A percentile compares a stretch with the other conserved stretches of the same genome.
Evolutionary conservation across 2,113 vertebrate species (phyloP).

Genomic region (Thermophis baileyi): DNA sequence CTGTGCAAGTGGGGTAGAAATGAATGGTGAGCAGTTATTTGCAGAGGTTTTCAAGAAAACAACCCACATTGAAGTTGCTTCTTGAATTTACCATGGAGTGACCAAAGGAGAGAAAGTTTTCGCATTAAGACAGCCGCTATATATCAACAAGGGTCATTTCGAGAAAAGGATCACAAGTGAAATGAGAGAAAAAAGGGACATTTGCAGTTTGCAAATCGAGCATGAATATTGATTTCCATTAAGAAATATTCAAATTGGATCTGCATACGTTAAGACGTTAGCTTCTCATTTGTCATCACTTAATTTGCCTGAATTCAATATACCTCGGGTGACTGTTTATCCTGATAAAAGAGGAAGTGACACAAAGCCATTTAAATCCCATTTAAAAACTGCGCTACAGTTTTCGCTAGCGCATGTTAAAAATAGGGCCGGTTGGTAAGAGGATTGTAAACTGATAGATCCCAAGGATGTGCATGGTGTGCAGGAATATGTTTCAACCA

Average conservation of each 20-base stretch:
- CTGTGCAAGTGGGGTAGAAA: too few relatives aligned
- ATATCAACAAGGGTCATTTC: background rate
- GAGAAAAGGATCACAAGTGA: background rate
- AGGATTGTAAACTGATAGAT: background rate
- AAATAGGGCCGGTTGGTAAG: background rate
- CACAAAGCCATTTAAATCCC: background rate
- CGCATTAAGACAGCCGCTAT: background rate
- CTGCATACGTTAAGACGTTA: background rate
- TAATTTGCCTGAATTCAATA: background rate
- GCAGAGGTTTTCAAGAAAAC: background rate
- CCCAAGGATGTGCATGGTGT: background rate
- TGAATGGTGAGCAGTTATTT: background rate
- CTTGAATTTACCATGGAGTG: background rate
- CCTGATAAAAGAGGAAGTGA: background rate
- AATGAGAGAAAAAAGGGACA: background rate
- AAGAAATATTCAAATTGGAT: slow-evolving; percentile 1
- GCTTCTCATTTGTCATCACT: background rate
- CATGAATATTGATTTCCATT: slow-evolving; percentile 2
- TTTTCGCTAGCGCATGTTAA: background rate
- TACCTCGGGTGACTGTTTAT: background rate
- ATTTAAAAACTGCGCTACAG: background rate
- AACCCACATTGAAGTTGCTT: background rate
- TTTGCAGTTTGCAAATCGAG: background rate
- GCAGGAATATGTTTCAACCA: background rate
- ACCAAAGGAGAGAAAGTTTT: background rate